A percentile compares a stretch with the other conserved stretches of the same genome.
Evolutionary conservation across 2,797 vertebrate species (phyloP).

Genomic region (Lates japonicus): DNA sequence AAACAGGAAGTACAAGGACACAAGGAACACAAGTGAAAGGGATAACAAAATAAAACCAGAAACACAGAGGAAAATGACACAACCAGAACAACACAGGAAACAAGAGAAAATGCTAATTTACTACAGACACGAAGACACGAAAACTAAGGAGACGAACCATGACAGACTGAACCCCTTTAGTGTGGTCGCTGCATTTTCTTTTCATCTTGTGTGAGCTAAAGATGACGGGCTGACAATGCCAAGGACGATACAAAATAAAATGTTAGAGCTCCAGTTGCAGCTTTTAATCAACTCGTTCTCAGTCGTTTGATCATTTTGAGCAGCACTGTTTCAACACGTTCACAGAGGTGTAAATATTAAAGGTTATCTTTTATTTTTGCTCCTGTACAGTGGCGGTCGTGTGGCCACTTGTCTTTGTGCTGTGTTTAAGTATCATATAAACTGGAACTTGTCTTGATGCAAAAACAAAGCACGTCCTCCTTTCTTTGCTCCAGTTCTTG

Average conservation of each 20-base stretch:
- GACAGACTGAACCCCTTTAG: neutral
- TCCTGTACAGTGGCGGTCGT: neutral
- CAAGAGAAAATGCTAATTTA: too few relatives aligned
- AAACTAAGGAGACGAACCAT: too few relatives aligned
- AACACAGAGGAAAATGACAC: too few relatives aligned
- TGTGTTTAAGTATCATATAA: neutral
- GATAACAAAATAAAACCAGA: too few relatives aligned
- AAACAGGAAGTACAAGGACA: too few relatives aligned
- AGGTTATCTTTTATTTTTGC: neutral
- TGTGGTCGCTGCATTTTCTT: neutral
- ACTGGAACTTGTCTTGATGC: neutral
- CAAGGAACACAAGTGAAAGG: too few relatives aligned
- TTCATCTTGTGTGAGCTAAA: neutral
- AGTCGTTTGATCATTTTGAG: neutral
- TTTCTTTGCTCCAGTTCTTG: constrained; percentile 1
- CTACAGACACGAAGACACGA: too few relatives aligned
- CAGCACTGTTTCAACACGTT: neutral
- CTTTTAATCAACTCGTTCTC: neutral
- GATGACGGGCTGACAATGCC: neutral
- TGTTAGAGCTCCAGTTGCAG: too few relatives aligned
- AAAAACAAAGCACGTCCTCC: neutral
- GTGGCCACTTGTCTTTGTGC: neutral
- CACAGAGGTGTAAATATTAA: neutral
- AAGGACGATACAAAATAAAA: neutral
- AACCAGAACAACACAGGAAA: too few relatives aligned